Evolutionary conservation across 2,888 invertebrate species (phyloP).

Genomic region (Proisotoma minuta): DNA sequence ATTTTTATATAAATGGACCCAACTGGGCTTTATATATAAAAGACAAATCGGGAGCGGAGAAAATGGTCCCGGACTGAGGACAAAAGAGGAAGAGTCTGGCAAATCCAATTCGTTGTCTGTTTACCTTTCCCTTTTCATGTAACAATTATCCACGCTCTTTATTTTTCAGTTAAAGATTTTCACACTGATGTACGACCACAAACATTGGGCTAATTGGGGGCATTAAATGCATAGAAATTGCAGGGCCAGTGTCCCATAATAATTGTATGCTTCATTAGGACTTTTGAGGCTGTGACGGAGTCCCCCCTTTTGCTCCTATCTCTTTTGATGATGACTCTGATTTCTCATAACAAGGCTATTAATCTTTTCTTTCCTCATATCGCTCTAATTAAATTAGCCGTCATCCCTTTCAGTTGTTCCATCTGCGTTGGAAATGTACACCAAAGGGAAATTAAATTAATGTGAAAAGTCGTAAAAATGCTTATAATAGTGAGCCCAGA

Average conservation of each 20-base stretch:
- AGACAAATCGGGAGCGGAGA: background rate
- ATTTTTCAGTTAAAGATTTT: conserved; percentile 13
- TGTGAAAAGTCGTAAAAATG: no score
- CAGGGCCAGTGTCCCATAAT: background rate
- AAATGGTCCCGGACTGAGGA: background rate
- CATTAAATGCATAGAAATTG: conserved; percentile 6
- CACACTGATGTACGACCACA: conserved; percentile 12
- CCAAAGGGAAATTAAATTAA: no score
- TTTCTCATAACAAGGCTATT: background rate
- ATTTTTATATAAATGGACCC: no score
- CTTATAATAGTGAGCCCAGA: no score
- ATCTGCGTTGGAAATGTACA: no score
- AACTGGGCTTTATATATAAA: background rate
- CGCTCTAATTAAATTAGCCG: background rate
- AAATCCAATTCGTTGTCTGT: conserved; percentile 3
- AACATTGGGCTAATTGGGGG: background rate
- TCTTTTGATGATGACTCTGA: background rate
- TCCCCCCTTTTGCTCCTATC: background rate
- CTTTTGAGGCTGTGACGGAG: background rate
- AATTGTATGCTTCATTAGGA: conserved; percentile 7
- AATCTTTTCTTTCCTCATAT: background rate
- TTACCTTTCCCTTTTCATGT: conserved; percentile 1
- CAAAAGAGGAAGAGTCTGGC: conserved; percentile 2
- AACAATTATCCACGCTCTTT: conserved; percentile 11
- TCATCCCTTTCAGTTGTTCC: no score